Percentiles rank a stretch among this genome's conserved stretches.
These are phyloP conservation scores for Dichetophora obliterata DNA, from an alignment of 2,888 invertebrate genomes.

Conservation along the genomic window DNA sequence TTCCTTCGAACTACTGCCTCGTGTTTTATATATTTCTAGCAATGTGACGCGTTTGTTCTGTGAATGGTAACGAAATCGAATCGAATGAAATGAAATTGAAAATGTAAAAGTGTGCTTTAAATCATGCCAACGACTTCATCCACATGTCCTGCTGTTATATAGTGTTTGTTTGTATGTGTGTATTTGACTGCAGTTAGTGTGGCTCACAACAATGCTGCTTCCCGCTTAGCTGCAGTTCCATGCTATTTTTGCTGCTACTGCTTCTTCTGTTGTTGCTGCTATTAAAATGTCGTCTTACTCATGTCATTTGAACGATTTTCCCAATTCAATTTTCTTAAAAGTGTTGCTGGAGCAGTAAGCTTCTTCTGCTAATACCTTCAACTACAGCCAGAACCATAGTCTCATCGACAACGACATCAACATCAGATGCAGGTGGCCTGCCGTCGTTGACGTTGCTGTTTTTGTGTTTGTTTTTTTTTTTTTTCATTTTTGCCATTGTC, in stretches of 20 bases:
- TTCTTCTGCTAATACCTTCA: neutral
- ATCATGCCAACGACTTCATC: constrained; percentile 29
- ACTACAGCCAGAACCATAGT: neutral
- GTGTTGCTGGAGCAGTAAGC: constrained; percentile 52
- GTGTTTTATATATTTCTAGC: constrained; percentile 9
- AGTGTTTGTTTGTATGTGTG: neutral
- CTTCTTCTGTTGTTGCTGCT: constrained; percentile 47
- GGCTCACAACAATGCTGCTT: neutral
- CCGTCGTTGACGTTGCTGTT: neutral
- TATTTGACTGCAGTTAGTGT: neutral
- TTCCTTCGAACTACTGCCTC: neutral
- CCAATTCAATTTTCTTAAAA: constrained; percentile 67
- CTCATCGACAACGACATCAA: neutral
- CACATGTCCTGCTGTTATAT: constrained; percentile 17
- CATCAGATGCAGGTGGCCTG: constrained; percentile 6
- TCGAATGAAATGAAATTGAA: constrained; percentile 31
- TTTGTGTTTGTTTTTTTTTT: neutral
- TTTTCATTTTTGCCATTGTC: neutral
- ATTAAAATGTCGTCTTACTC: constrained; percentile 54
- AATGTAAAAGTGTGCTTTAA: constrained; percentile 22
- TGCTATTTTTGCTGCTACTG: neutral
- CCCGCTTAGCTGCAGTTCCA: neutral
- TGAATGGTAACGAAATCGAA: constrained; percentile 3
- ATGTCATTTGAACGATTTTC: constrained; percentile 51
- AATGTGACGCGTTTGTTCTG: neutral